Conservation (phyloP, 2,888 invertebrate genomes). For the Limnephilus rhombicus region DNA sequence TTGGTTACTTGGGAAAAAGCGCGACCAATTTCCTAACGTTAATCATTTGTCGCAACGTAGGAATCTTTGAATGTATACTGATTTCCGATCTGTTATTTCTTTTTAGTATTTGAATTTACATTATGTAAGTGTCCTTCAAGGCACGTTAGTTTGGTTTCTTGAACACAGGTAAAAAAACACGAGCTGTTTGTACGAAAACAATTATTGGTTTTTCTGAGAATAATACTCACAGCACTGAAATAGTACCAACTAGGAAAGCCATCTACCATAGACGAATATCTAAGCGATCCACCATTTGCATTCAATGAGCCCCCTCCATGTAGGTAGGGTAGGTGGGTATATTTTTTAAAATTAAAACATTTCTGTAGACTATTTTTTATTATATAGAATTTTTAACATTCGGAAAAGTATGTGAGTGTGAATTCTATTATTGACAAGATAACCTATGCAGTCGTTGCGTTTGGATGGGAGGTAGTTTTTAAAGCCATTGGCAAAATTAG, state of each 20-base stretch:
- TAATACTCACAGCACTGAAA: background rate
- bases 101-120: background rate
- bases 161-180: background rate
- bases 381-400: background rate
- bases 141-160: background rate
- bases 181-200: background rate
- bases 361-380: too few relatives aligned
- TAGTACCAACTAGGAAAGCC: too few relatives aligned
- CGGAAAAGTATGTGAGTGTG: background rate
- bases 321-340: too few relatives aligned
- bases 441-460: too few relatives aligned
- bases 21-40: background rate
- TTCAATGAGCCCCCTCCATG: too few relatives aligned
- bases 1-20: background rate
- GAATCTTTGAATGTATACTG: background rate
- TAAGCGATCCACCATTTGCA: too few relatives aligned
- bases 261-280: too few relatives aligned
- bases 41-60: background rate
- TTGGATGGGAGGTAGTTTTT: background rate
- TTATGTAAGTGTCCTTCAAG: conserved; percentile 1
- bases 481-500: background rate
- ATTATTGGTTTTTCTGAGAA: background rate
- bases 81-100: background rate
- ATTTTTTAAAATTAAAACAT: too few relatives aligned
- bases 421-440: background rate